Evolutionary conservation across 2,888 invertebrate species (phyloP), one percentile per base, ranked within the genome.

Genomic region (Hydrotaea diabolus): DNA sequence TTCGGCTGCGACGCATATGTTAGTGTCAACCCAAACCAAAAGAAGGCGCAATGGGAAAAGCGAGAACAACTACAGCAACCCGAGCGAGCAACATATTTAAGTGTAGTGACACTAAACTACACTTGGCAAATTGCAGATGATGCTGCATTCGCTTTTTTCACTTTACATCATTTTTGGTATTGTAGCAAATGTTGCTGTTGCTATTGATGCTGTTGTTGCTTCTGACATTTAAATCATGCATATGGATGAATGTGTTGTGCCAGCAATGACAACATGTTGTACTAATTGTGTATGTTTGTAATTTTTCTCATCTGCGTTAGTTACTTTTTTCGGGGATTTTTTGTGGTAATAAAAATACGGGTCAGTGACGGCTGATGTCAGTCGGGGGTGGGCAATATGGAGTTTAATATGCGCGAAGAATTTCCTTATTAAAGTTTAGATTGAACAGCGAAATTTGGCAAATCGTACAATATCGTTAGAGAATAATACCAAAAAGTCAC

Each of bases 191-290:
- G 17, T 36, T 31, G 31, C 31, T 31, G 31, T 36, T 64, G 39
- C 64, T 62, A 13, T 62, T 31, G 62, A 31, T 15, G 62, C 11
- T 43, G 46, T 23, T 19, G 69, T 0, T 26, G 69, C n/a, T 69
- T 23, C 9, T 26, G 43, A 43, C 43, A 66, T 66, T 36, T 23
- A 62, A 71, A 69, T 82, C 78, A 74, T 85, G 73, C 81, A 82
- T 78, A 84, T 85, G 85, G 66, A 79, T 84, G 76, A 78, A 53
- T 77, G 80, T 76, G 64, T 64, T 59, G 17, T 77, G 53, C 53
- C 53, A 73, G 74, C 77, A 76, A 85, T 79, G 81, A 85, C 81
- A 85, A 85, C 84, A 85, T 85, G 81, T 85, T 85, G 81, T 79
- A 81, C 84, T 85, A 85, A 85, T 85, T 85, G 84, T 85, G 73